Evolutionary conservation across 2,113 vertebrate genomes (phyloP), one percentile per base, ranked within the genome.

Genomic region (Chaenocephalus aceratus): DNA sequence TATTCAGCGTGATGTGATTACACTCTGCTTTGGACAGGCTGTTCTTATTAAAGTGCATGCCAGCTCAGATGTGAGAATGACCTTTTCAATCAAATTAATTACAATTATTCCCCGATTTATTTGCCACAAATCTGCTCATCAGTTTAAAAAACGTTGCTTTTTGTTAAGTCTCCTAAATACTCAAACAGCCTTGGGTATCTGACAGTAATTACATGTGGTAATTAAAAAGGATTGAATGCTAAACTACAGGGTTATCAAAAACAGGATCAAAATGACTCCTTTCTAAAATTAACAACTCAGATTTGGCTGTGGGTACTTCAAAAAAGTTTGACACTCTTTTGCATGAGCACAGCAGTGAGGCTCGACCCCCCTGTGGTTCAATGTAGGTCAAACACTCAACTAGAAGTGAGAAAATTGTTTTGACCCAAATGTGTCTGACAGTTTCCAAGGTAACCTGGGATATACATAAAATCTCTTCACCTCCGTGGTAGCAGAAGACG

Each of bases 381-480:
- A 82, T 80, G 53, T 75, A 21, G 54, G 82, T 75, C 75, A 83
- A 48, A 77, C 44, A 81, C 52, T 72, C 80, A 67, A 61, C 34
- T 66, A 18, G 26, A 57, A 57, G 71, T 11, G 56, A 58, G 1
- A 60, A 76, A 76, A 56, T 68, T 49, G 4, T 26, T 80, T 75
- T 91, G 78, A 90, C 79, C 84, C 60, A 71, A 23, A 86, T 87
- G 67, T 77, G 12, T 57, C 69, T 61, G 64, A 75, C 6, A 57
- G 57, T 87, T 77, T 56, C 83, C 82, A 79, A 41, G 88, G 86
- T 53, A 90, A 92, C 86, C 46, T 26, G 44, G 84, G 46, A 75
- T 62, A 71, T 78, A 54, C 1, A 7, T 67, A 66, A 62, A 69
- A 52, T 82, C 58, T 75, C 52, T 77, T 30, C 30, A 49, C 66